Evolutionary conservation across 1,140 invertebrate genomes (phyloP), one percentile per base, ranked within the genome.

Genomic region (Drosophila azteca): DNA sequence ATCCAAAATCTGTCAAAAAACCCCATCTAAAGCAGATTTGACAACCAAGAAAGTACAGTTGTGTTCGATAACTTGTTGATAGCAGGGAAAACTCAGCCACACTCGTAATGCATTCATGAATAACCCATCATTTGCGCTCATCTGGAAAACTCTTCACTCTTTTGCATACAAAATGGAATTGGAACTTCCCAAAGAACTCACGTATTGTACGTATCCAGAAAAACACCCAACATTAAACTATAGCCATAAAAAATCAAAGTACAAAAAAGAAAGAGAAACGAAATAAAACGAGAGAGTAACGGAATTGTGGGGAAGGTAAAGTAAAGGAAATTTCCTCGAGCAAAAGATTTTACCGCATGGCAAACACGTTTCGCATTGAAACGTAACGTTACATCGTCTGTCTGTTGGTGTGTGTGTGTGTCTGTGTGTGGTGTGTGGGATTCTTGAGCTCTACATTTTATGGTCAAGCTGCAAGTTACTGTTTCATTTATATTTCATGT

Each of bases 401-500:
- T 26, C 5, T 5, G 24, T 59, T 53, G 31, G 35, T 39, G 35
- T 13, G 35, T 13, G 3, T 3, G 11, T 13, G 31, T 35, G 8
- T 35, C 8, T 31, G 29, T 39, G 35, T 31, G 26, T 15, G 39
- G 15, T 15, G 29, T 31, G 26, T 15, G 39, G 15, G 11, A 17
- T 39, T 45, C 43, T 74, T 74, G 52, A 66, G 60, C 61, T 74
- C 49, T 26, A 74, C 60, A 67, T 77, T 84, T 85, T 81, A 81
- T 81, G 77, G 80, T 77, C 80, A 77, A 77, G 54, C 77, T 78
- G 51, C 41, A 71, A 39, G 35, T 39, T 62, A 46, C 49, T 54
- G 60, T 84, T 84, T 79, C 59, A 72, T 84, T 49, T 58, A 87
- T 87, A 74, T 77, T 81, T 87, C 45, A 87, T 82, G 61, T 39